Conservation (phyloP, 1,140 invertebrate genomes). For the Ericerus pela region DNA sequence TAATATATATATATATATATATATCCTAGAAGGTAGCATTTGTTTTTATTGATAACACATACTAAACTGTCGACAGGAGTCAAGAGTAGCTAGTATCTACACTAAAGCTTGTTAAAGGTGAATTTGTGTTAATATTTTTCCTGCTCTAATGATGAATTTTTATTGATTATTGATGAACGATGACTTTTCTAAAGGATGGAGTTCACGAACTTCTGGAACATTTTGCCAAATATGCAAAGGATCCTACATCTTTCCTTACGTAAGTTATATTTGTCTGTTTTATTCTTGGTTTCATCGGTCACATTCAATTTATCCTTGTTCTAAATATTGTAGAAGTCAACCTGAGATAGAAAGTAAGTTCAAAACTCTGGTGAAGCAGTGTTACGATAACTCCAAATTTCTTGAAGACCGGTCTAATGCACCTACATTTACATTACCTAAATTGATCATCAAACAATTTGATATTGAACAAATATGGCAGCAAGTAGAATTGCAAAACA, state of each 20-base stretch:
- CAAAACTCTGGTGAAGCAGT: constrained; percentile 44
- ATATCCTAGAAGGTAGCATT: too few relatives aligned
- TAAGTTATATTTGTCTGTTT: neutral
- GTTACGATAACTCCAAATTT: constrained; percentile 52
- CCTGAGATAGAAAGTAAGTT: constrained; percentile 39
- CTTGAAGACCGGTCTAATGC: constrained; percentile 30
- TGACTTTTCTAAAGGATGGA: too few relatives aligned
- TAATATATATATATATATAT: too few relatives aligned
- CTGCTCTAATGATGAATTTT: too few relatives aligned
- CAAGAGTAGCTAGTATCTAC: too few relatives aligned
- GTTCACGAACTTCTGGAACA: neutral
- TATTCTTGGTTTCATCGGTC: neutral
- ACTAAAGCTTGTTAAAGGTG: too few relatives aligned
- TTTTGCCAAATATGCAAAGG: neutral
- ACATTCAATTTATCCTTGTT: neutral
- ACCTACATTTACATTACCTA: constrained; percentile 40
- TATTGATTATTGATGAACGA: too few relatives aligned
- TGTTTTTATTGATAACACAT: too few relatives aligned
- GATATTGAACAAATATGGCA: constrained; percentile 87
- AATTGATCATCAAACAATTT: constrained; percentile 63
- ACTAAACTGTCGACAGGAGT: too few relatives aligned
- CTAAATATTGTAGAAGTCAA: constrained; percentile 42
- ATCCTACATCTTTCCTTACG: neutral
- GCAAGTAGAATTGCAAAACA: constrained; percentile 69
- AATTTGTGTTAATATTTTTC: too few relatives aligned